Evolutionary conservation across 2,888 invertebrate genomes (phyloP), one percentile per base, ranked within the genome.

Genomic region (Epinotia nisella): DNA sequence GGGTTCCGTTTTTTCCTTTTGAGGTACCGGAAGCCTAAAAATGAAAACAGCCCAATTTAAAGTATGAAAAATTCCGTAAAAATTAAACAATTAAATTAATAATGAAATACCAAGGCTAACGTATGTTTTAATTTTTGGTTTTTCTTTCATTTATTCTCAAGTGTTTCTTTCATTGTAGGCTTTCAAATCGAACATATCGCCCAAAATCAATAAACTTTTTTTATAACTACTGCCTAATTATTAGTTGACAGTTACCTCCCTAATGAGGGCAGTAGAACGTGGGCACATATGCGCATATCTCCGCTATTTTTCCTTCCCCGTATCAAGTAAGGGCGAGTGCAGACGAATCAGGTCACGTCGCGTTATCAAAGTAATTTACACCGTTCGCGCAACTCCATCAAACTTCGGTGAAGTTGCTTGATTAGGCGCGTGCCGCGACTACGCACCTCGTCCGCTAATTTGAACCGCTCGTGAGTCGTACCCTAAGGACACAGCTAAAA

Each of bases 351-450:
- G 80, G 85, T 87, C 90, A 90, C 89, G 89, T 89, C 79, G 78
- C 81, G 80, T 84, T 86, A 86, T 88, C 88, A 86, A 87, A 87
- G 89, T 89, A 88, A 88, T 89, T 88, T 84, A 88, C 87, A 84
- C 87, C 82, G 85, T 82, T 83, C 84, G 82, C 80, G 83, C 79
- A 90, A 90, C 88, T 90, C 85, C 85, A 90, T 90, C 88, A 86
- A 89, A 90, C 85, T 90, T 87, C 82, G 81, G 78, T 79, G 83
- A 86, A 89, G 86, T 90, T 88, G 85, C 80, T 87, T 90, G 90
- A 90, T 90, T 89, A 87, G 86, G 86, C 83, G 85, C 91, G 91
- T 91, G 90, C 86, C 85, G 75, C 70, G 86, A 84, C 85, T 86
- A 78, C 79, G 74, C 84, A 85, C 82, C 83, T 85, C 72, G 72